Evolutionary conservation across 1,140 invertebrate species (phyloP).

Genomic region (Drosophila yakuba): DNA sequence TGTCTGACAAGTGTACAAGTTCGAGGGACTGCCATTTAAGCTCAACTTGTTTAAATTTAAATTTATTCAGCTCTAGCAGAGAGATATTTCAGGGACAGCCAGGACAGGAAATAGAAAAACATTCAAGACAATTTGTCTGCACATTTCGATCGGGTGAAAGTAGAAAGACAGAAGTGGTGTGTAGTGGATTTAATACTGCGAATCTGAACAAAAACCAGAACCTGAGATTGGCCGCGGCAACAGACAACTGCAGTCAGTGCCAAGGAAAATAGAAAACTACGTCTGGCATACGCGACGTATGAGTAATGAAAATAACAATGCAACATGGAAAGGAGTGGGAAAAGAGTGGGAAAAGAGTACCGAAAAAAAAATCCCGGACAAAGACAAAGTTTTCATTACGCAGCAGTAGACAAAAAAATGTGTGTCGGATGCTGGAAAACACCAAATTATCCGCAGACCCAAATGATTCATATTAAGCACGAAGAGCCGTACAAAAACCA

Average conservation of each 20-base stretch:
- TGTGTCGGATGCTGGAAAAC: constrained; percentile 50
- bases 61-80: constrained; percentile 40
- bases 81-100: constrained; percentile 16
- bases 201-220: constrained; percentile 22
- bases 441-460: constrained; percentile 40
- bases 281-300: constrained; percentile 56
- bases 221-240: constrained; percentile 24
- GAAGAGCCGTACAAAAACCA: not conserved
- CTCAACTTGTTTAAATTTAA: constrained; percentile 40
- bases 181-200: constrained; percentile 59
- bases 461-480: constrained; percentile 37
- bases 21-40: not conserved
- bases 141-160: constrained; percentile 54
- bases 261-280: constrained; percentile 51
- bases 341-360: constrained; percentile 5
- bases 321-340: constrained; percentile 16
- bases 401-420: constrained; percentile 61
- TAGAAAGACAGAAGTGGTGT: constrained; percentile 27
- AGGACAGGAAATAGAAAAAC: constrained; percentile 61
- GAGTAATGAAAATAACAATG: constrained; percentile 72
- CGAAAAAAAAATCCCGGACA: constrained; percentile 56
- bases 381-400: constrained; percentile 81
- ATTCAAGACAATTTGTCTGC: constrained; percentile 51
- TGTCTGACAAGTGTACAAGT: not conserved
- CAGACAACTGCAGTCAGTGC: constrained; percentile 36